Conservation (phyloP, 2,888 invertebrate species). For the Oscheius sp. region DNA sequence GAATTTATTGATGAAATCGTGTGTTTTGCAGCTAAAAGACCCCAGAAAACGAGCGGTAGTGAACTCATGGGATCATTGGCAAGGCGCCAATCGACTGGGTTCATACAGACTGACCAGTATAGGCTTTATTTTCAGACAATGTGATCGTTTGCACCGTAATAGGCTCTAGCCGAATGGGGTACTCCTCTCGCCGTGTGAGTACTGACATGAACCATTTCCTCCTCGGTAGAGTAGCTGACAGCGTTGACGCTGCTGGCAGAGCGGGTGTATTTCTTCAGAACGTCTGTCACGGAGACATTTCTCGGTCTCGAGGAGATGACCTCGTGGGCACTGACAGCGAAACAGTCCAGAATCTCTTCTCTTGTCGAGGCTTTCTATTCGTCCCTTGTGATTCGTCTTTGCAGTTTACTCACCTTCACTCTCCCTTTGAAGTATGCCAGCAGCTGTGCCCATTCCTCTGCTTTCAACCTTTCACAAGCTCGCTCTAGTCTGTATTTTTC, state of each 20-base stretch:
- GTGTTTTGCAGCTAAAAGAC: too few relatives aligned
- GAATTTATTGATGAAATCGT: too few relatives aligned
- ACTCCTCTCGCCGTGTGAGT: neutral
- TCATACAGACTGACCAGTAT: too few relatives aligned
- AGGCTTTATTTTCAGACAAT: conserved; percentile 7
- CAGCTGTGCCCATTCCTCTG: conserved; percentile 18
- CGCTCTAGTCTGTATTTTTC: conserved; percentile 21
- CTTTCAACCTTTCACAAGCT: conserved; percentile 29
- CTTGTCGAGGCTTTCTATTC: conserved; percentile 2
- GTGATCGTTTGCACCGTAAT: conserved; percentile 3
- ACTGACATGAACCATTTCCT: conserved; percentile 12
- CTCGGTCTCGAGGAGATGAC: conserved; percentile 13
- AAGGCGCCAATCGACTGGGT: too few relatives aligned
- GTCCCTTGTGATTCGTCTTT: neutral
- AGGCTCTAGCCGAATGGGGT: conserved; percentile 6
- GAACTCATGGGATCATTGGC: too few relatives aligned
- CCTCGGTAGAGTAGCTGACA: conserved; percentile 16
- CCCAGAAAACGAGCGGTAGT: too few relatives aligned
- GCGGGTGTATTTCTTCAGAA: conserved; percentile 25
- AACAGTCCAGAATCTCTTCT: conserved; percentile 16
- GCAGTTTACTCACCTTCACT: neutral
- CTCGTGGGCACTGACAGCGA: conserved; percentile 17
- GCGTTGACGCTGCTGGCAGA: conserved; percentile 8
- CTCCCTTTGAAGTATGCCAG: conserved; percentile 1
- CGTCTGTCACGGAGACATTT: neutral